These are phyloP conservation scores for Cyrtodaria siliqua DNA, from an alignment of 2,888 invertebrate species.

Conservation along the genomic window DNA sequence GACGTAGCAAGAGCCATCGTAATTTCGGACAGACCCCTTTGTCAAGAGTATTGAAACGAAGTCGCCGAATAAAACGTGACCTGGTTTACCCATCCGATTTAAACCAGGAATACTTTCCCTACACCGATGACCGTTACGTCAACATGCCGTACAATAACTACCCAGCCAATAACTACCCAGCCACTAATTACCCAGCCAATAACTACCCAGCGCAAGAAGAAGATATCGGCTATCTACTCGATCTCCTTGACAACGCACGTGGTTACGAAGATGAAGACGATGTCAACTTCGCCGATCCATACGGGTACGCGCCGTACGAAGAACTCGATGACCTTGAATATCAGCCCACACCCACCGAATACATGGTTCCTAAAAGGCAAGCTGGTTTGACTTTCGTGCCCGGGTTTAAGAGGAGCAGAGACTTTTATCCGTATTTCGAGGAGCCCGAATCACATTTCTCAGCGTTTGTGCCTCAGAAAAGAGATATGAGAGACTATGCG, in stretches of 20 bases:
- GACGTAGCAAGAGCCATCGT: slow-evolving; percentile 29
- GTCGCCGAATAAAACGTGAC: slow-evolving; percentile 49
- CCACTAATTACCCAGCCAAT: too few relatives aligned
- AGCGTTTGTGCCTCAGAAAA: slow-evolving; percentile 66
- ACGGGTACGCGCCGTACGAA: slow-evolving; percentile 17
- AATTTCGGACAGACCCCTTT: slow-evolving; percentile 9
- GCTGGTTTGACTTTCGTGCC: slow-evolving; percentile 61
- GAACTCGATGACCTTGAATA: slow-evolving; percentile 16
- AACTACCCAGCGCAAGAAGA: slow-evolving; percentile 22
- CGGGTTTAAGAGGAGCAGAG: slow-evolving; percentile 58
- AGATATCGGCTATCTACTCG: slow-evolving; percentile 16
- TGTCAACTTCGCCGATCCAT: slow-evolving; percentile 26
- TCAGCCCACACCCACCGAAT: slow-evolving; percentile 42
- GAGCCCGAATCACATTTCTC: slow-evolving; percentile 66
- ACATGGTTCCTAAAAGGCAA: slow-evolving; percentile 60
- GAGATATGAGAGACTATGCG: slow-evolving; percentile 53
- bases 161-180: slow-evolving; percentile 4
- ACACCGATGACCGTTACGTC: background rate
- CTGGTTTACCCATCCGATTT: slow-evolving; percentile 32
- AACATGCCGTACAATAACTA: slow-evolving; percentile 1
- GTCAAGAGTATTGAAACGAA: slow-evolving; percentile 40
- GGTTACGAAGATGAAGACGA: slow-evolving; percentile 17
- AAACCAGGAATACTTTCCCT: slow-evolving; percentile 12
- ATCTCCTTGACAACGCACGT: slow-evolving; percentile 29
- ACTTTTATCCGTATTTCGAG: slow-evolving; percentile 65